Conservation (phyloP, 2,797 vertebrate species). For the Syngnathus acus region DNA sequence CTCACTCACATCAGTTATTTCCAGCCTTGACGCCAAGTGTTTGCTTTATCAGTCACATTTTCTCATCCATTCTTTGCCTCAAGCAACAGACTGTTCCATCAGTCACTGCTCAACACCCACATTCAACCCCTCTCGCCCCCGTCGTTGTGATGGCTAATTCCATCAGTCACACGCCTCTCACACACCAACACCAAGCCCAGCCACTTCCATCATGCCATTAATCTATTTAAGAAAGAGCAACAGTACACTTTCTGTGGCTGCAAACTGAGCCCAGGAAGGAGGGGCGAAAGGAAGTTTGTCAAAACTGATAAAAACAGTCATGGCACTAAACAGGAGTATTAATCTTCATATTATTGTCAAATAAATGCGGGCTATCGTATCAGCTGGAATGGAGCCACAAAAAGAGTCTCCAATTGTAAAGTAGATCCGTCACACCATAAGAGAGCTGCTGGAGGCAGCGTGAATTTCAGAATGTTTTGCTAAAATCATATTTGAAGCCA, state of each 20-base stretch:
- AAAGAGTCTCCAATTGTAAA: constrained; percentile 9
- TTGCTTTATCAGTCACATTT: constrained; percentile 62
- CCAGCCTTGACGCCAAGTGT: constrained; percentile 46
- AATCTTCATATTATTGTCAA: constrained; percentile 36
- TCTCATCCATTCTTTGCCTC: constrained; percentile 51
- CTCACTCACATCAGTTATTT: constrained; percentile 37
- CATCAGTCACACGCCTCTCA: constrained; percentile 60
- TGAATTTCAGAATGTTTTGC: not conserved
- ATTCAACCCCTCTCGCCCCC: constrained; percentile 44
- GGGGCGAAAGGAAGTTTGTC: constrained; percentile 16
- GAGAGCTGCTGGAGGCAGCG: not conserved
- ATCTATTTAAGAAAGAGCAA: constrained; percentile 56
- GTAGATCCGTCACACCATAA: not conserved
- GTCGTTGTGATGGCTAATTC: constrained; percentile 59
- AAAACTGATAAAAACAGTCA: constrained; percentile 35
- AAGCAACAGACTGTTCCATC: constrained; percentile 47
- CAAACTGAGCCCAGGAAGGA: constrained; percentile 22
- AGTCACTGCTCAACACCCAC: constrained; percentile 53
- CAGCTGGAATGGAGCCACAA: constrained; percentile 14
- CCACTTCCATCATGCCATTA: constrained; percentile 55
- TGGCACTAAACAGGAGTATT: constrained; percentile 34
- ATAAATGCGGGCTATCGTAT: constrained; percentile 6
- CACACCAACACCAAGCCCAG: constrained; percentile 32
- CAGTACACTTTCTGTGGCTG: constrained; percentile 38
- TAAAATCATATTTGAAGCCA: not conserved